Evolutionary conservation across 2,888 invertebrate species (phyloP).

Genomic region (Drosophila ustulata): DNA sequence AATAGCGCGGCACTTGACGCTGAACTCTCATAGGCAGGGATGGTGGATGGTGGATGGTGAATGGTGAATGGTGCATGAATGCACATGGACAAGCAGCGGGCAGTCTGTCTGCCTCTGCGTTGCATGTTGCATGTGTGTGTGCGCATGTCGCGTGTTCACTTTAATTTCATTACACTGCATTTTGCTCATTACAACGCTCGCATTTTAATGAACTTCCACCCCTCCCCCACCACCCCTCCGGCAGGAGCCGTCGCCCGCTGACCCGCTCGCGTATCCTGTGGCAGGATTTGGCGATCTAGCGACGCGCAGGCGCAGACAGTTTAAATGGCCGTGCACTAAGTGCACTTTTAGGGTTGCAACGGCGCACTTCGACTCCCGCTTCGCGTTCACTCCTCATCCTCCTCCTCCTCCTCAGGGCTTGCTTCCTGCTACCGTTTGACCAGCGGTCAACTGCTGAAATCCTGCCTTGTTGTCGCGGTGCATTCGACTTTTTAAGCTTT

Average conservation of each 20-base stretch:
- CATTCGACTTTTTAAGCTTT: constrained; percentile 63
- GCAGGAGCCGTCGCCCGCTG: constrained; percentile 5
- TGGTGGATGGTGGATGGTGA: not conserved
- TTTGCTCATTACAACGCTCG: constrained; percentile 67
- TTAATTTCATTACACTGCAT: constrained; percentile 77
- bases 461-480: constrained; percentile 24
- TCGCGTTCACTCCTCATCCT: not conserved
- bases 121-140: constrained; percentile 10
- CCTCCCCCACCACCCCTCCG: not conserved
- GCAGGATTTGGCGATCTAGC: constrained; percentile 56
- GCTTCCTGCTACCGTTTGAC: constrained; percentile 42
- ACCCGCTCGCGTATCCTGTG: constrained; percentile 44
- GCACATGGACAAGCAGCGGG: constrained; percentile 72
- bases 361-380: not conserved
- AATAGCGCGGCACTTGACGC: constrained; percentile 73
- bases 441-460: constrained; percentile 58
- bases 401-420: not conserved
- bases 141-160: constrained; percentile 63
- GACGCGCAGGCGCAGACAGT: constrained; percentile 76
- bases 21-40: constrained; percentile 21
- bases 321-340: constrained; percentile 62
- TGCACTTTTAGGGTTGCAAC: constrained; percentile 59
- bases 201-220: constrained; percentile 70
- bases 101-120: constrained; percentile 44
- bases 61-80: constrained; percentile 32